A percentile compares a stretch with the other conserved stretches of the same genome.
phyloP scores from a whole-genome alignment of 2,888 invertebrate species.

The Agapostemon virescens region DNA sequence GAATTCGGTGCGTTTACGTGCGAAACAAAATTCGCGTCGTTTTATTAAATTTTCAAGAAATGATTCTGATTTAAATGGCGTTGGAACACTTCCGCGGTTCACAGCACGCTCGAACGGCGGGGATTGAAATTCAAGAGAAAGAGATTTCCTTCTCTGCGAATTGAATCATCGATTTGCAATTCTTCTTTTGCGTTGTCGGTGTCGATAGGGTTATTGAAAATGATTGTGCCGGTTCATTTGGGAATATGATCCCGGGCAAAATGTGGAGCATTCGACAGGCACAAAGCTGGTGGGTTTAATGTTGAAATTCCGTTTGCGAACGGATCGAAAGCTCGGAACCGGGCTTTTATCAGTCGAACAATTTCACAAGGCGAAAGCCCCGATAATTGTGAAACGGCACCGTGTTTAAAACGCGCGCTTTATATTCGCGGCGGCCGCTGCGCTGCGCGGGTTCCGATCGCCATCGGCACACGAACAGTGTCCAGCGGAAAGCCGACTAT shows the following conservation, averaged over 20 bases:
- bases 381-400: slow-evolving; percentile 49
- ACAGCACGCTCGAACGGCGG: no score
- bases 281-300: not conserved
- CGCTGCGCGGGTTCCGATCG: slow-evolving; percentile 34
- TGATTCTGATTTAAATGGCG: no score
- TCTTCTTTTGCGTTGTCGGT: not conserved
- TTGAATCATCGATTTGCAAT: not conserved
- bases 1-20: no score
- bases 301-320: not conserved
- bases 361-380: slow-evolving; percentile 37
- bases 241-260: not conserved
- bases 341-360: slow-evolving; percentile 29
- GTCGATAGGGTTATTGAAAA: not conserved
- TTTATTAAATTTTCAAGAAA: no score
- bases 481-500: slow-evolving; percentile 31
- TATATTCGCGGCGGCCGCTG: slow-evolving; percentile 26
- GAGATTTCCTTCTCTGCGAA: not conserved
- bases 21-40: no score
- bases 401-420: slow-evolving; percentile 42
- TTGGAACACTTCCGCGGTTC: no score
- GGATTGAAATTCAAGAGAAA: not conserved
- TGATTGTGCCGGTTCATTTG: not conserved
- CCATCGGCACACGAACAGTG: slow-evolving; percentile 42
- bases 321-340: not conserved
- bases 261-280: not conserved